Evolutionary conservation across 2,113 vertebrate species (phyloP).

Genomic region (Hemiprocne comata): DNA sequence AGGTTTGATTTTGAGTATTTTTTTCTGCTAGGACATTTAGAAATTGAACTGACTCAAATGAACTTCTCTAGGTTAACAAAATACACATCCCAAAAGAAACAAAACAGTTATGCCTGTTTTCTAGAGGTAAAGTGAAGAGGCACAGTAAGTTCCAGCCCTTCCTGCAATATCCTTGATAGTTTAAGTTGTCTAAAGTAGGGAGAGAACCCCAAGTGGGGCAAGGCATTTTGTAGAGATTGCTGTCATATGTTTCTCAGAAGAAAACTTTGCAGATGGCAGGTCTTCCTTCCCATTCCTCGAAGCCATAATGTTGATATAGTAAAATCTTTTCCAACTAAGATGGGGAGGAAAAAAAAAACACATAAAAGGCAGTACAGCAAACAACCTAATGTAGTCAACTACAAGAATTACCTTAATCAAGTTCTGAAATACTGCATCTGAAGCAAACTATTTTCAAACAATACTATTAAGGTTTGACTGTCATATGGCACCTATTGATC

Average conservation of each 20-base stretch:
- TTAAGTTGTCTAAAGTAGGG: neutral
- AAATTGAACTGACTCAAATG: neutral
- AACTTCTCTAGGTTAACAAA: neutral
- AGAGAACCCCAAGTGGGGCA: neutral
- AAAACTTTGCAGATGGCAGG: neutral
- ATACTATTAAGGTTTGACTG: neutral
- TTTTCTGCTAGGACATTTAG: neutral
- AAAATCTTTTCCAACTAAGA: constrained; percentile 23
- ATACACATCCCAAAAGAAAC: neutral
- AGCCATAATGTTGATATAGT: neutral
- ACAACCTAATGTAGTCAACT: neutral
- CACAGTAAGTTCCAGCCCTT: neutral
- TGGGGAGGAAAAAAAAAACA: neutral
- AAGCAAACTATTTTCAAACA: constrained; percentile 42
- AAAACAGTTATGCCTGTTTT: neutral
- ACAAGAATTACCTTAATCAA: neutral
- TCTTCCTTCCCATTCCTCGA: constrained; percentile 4
- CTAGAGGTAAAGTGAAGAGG: neutral
- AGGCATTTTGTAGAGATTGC: neutral
- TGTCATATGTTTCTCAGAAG: neutral
- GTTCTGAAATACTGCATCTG: neutral
- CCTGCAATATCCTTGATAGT: neutral
- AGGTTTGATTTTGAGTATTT: neutral
- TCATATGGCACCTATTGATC: constrained; percentile 12
- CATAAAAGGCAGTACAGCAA: constrained; percentile 14